These are phyloP conservation scores for Eurystomus gularis DNA, from an alignment of 2,113 vertebrate species.

Conservation along the genomic window DNA sequence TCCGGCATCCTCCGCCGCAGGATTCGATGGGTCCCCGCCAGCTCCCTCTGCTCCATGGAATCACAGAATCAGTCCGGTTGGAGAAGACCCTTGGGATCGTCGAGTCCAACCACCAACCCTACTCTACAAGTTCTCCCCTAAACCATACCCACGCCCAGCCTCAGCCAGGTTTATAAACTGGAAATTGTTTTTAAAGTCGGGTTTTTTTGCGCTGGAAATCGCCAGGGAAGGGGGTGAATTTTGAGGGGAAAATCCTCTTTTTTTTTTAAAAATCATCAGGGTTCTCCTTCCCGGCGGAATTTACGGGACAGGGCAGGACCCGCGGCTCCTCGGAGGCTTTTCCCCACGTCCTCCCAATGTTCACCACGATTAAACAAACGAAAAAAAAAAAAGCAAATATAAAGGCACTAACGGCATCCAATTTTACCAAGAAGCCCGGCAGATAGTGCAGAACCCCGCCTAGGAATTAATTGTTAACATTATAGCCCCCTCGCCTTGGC, in stretches of 20 bases:
- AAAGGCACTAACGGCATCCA: neutral
- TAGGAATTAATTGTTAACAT: neutral
- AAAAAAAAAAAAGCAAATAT: no score
- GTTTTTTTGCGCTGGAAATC: neutral
- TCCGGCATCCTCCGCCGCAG: neutral
- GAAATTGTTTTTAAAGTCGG: neutral
- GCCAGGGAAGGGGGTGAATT: neutral
- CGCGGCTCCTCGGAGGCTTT: neutral
- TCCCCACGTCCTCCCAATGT: no score
- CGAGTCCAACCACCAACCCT: no score
- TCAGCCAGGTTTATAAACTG: fast-evolving
- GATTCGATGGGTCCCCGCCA: fast-evolving
- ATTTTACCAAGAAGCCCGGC: no score
- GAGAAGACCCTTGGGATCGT: no score
- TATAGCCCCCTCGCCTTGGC: neutral
- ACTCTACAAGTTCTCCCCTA: no score
- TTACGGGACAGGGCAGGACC: neutral
- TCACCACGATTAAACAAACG: neutral
- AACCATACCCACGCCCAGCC: no score
- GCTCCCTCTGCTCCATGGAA: no score
- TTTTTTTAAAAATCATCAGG: neutral
- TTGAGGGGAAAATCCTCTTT: neutral
- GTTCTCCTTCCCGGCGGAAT: neutral
- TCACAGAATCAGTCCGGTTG: no score
- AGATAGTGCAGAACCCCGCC: no score